Percentiles rank a stretch among this genome's conserved stretches.
These are phyloP conservation scores for Scaptomyza tumidula DNA, from an alignment of 2,888 invertebrate species.

Conservation along the genomic window DNA sequence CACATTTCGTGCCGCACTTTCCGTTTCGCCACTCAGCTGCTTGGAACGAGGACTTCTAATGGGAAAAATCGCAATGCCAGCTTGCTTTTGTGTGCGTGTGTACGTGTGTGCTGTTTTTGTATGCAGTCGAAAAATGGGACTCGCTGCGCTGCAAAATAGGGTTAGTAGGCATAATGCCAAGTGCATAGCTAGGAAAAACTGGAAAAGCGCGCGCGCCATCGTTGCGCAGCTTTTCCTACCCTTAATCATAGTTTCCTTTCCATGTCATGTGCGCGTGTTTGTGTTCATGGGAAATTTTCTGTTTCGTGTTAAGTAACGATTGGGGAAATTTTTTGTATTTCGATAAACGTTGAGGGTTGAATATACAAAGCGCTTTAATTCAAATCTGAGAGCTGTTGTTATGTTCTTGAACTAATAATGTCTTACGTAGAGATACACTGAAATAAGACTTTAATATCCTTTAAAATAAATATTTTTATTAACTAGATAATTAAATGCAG, in stretches of 20 bases:
- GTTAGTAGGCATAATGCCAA: constrained; percentile 85
- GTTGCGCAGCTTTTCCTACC: constrained; percentile 77
- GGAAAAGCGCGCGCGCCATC: constrained; percentile 71
- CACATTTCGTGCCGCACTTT: constrained; percentile 74
- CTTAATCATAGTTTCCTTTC: constrained; percentile 66
- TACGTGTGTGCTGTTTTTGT: constrained; percentile 10
- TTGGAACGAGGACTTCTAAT: constrained; percentile 58
- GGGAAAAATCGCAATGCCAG: constrained; percentile 63
- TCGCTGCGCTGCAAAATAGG: constrained; percentile 84
- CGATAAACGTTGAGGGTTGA: constrained; percentile 18
- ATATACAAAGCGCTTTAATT: constrained; percentile 10
- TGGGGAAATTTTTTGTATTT: constrained; percentile 10
- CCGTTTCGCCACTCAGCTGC: constrained; percentile 67
- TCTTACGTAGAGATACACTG: too few relatives aligned
- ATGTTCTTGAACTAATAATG: background rate
- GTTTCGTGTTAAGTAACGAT: constrained; percentile 5
- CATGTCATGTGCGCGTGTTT: constrained; percentile 11
- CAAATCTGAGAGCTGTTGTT: background rate
- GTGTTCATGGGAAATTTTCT: constrained; percentile 32
- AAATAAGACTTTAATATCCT: too few relatives aligned
- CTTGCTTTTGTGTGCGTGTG: background rate
- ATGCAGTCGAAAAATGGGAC: constrained; percentile 82
- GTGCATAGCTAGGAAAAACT: constrained; percentile 83
- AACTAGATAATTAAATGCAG: too few relatives aligned
- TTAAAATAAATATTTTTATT: too few relatives aligned